Percentiles rank a stretch among this genome's conserved stretches.
These are phyloP conservation scores for Sebastes miniatus DNA, from an alignment of 2,797 vertebrate genomes.

Conservation along the genomic window DNA sequence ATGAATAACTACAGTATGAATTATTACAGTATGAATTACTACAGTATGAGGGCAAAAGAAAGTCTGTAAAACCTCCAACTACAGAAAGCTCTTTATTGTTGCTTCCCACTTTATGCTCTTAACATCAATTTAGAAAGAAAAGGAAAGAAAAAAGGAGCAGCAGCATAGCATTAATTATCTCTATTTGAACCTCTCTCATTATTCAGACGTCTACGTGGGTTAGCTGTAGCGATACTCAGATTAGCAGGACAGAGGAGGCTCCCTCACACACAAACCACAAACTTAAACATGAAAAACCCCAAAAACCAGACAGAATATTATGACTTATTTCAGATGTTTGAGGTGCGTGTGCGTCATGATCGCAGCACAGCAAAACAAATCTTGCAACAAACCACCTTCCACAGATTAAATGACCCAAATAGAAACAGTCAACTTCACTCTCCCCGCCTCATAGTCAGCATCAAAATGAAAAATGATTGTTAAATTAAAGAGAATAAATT, in stretches of 20 bases:
- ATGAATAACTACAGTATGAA: too few species aligned
- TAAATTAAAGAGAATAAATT: conserved; percentile 51
- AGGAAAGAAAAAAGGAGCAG: conserved; percentile 10
- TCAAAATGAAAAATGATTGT: not conserved
- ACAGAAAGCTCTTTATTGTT: conserved; percentile 62
- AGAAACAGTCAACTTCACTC: not conserved
- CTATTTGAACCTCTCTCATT: not conserved
- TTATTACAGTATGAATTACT: too few species aligned
- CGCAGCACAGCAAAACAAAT: not conserved
- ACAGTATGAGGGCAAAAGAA: not conserved
- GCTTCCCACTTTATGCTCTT: conserved; percentile 30
- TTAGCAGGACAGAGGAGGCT: conserved; percentile 30
- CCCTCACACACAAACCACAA: conserved; percentile 21
- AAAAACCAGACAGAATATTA: not conserved
- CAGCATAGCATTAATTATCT: conserved; percentile 1
- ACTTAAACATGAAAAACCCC: not conserved
- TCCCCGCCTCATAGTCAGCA: not conserved
- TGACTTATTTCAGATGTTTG: not conserved
- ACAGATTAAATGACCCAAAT: not conserved
- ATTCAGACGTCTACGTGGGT: not conserved
- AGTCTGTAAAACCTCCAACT: not conserved
- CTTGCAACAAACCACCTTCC: not conserved
- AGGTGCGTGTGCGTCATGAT: not conserved
- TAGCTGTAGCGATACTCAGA: conserved; percentile 15
- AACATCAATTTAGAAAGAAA: conserved; percentile 31